phyloP scores from a whole-genome alignment of 2,888 invertebrate genomes.

The Dryocosmus kuriphilus region DNA sequence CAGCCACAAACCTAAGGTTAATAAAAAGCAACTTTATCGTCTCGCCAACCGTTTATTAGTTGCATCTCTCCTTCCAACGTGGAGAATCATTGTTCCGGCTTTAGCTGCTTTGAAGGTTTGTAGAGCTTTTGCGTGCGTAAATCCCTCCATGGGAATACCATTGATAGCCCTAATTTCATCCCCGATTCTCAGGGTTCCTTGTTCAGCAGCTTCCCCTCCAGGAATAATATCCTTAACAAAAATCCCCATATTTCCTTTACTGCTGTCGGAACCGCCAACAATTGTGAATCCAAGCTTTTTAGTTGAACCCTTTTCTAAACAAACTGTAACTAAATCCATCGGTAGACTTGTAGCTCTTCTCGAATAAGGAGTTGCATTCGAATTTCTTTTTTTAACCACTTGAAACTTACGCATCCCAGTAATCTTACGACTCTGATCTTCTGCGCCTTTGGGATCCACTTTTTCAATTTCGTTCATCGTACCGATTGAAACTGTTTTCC shows the following conservation, averaged over 20 bases:
- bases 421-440: conserved; percentile 59
- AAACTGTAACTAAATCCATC: conserved; percentile 72
- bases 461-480: conserved; percentile 28
- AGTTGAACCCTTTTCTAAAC: conserved; percentile 80
- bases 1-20: conserved; percentile 64
- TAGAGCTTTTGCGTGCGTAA: conserved; percentile 81
- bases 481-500: conserved; percentile 62
- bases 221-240: conserved; percentile 82
- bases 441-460: conserved; percentile 42
- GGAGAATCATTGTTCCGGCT: conserved; percentile 80
- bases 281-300: conserved; percentile 84
- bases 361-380: conserved; percentile 54
- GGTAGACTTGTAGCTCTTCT: conserved; percentile 68
- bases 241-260: conserved; percentile 82
- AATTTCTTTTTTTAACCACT: conserved; percentile 68
- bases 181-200: conserved; percentile 80
- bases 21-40: conserved; percentile 53
- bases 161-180: conserved; percentile 83
- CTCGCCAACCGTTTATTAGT: conserved; percentile 70
- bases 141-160: conserved; percentile 79
- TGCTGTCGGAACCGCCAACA: conserved; percentile 83
- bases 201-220: conserved; percentile 82
- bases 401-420: conserved; percentile 79
- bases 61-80: conserved; percentile 78
- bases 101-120: conserved; percentile 82